Conservation (phyloP, 2,888 invertebrate species). For the Nipponacmea schrenckii region DNA sequence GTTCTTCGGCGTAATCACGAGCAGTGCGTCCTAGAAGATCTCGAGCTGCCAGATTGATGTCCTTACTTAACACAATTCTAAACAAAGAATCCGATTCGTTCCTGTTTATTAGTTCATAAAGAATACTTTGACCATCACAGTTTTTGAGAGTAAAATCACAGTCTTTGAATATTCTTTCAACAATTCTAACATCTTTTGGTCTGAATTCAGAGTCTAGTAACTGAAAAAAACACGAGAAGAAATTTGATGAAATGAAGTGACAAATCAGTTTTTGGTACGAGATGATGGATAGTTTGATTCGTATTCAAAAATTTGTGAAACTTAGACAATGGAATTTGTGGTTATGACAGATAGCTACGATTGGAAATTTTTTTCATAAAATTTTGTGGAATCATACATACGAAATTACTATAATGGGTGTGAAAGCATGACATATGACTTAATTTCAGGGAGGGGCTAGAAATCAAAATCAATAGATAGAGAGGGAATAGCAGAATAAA, state of each 20-base stretch:
- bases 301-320: no score
- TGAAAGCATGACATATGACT: no score
- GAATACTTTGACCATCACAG: conserved; percentile 49
- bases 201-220: conserved; percentile 45
- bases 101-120: conserved; percentile 47
- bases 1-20: conserved; percentile 44
- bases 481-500: conserved; percentile 11
- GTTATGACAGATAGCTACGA: no score
- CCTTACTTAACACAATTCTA: conserved; percentile 37
- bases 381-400: no score
- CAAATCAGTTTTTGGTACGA: no score
- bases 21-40: conserved; percentile 51
- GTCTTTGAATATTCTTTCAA: conserved; percentile 47
- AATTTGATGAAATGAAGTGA: not conserved
- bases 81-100: conserved; percentile 40
- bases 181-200: conserved; percentile 48
- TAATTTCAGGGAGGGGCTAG: no score
- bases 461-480: conserved; percentile 5
- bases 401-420: no score
- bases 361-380: no score
- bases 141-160: conserved; percentile 51
- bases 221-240: conserved; percentile 35
- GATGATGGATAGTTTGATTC: no score
- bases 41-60: conserved; percentile 49
- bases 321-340: no score